Percentiles rank a stretch among this genome's conserved stretches.
Conservation (phyloP, 2,113 vertebrate genomes). For the Etia nguti region DNA sequence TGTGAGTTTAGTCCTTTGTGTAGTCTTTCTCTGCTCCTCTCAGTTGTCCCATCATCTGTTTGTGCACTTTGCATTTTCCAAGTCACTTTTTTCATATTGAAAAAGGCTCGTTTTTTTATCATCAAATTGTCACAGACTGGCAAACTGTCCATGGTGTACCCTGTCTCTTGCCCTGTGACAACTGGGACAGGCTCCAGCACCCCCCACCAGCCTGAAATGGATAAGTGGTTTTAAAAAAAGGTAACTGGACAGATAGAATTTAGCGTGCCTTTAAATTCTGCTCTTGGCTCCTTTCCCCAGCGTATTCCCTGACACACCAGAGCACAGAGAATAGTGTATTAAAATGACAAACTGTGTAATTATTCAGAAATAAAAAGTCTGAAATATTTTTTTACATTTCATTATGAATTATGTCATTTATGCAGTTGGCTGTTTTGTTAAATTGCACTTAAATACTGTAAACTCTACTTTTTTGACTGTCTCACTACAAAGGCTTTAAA, state of each 20-base stretch:
- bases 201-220: background rate
- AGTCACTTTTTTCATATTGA: background rate
- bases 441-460: background rate
- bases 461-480: background rate
- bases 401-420: background rate
- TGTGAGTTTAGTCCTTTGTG: background rate
- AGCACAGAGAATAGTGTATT: background rate
- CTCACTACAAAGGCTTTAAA: background rate
- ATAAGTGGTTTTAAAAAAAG: accelerated
- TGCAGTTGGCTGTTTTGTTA: background rate
- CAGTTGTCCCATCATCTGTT: background rate
- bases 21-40: background rate
- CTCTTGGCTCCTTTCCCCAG: background rate
- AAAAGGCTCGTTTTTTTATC: background rate
- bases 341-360: background rate
- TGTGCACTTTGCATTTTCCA: background rate
- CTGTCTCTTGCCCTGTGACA: background rate
- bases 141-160: background rate
- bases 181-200: background rate
- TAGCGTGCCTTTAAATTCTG: background rate
- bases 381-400: background rate
- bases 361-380: background rate
- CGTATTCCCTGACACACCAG: background rate
- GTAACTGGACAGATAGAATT: background rate
- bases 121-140: background rate